Evolutionary conservation across 2,113 vertebrate genomes (phyloP).

Genomic region (Petromus typicus): DNA sequence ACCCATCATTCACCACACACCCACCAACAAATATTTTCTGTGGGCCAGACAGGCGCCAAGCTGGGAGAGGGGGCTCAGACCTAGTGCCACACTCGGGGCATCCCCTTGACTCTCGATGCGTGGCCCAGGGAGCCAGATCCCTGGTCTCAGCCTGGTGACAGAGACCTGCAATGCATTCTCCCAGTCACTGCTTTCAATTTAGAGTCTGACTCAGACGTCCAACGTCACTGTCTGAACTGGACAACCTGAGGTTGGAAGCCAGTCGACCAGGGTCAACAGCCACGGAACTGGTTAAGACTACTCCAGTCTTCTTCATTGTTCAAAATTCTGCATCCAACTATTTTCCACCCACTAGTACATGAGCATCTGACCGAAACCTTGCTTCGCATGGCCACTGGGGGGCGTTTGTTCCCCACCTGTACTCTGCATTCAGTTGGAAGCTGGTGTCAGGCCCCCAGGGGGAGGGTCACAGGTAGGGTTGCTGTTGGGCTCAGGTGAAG

Average conservation of each 20-base stretch:
- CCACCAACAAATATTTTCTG: neutral
- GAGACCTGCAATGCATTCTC: neutral
- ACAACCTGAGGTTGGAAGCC: neutral
- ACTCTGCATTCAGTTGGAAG: neutral
- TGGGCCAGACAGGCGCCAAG: neutral
- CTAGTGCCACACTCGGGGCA: neutral
- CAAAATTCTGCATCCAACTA: neutral
- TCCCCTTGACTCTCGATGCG: neutral
- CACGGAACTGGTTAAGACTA: neutral
- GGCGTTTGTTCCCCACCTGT: slow-evolving; percentile 66
- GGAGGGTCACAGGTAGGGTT: accelerated
- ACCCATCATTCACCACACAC: neutral
- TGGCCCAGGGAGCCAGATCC: neutral
- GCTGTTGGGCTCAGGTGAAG: neutral
- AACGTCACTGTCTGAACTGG: neutral
- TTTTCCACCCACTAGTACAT: neutral
- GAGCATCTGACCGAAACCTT: neutral
- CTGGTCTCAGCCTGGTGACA: too few relatives aligned
- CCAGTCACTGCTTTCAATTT: neutral
- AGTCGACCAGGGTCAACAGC: neutral
- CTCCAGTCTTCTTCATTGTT: neutral
- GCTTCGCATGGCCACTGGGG: slow-evolving; percentile 59
- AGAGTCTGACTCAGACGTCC: neutral
- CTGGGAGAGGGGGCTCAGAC: neutral
- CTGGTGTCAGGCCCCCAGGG: too few relatives aligned